Base-by-base conservation (phyloP, 2,888 invertebrate genomes). In the Limnephilus rhombicus region DNA sequence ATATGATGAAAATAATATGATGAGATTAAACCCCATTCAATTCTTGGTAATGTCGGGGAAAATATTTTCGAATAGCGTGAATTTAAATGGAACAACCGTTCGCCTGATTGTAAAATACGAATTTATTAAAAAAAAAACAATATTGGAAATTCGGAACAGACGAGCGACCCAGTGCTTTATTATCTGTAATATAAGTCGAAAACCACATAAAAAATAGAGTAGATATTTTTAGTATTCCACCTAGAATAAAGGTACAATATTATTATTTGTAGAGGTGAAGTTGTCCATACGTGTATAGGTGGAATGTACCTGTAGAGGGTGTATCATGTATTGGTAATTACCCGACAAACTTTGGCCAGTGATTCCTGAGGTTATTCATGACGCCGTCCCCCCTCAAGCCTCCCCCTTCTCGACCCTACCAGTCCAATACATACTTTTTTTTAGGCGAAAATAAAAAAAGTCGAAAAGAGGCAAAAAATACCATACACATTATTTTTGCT, bases 71-170 rank as follows among this genome's bases (percentile, higher is more conserved):
- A 68, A 24, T 7, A 68, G 9, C 24, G 24, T 68, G 68, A 68
- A n/a, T 68, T 68, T 18, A 1, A 68, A 68, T 68, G 18, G 18
- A 68, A 68, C 7, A 68, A 0, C 0, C 18, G 5, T 68, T 24
- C 3, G 4, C 4, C 53, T 3, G 7, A 68, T 68, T 18, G 5
- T n/a, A 68, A 68, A 68, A n/a, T 9, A 68, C 24, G n/a, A 18
- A 68, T 24, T 68, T 68, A 68, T n/a, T n/a, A 9, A 15, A 68
- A n/a, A 68, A 24, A 68, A 68, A 68, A 68, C 24, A 68, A 68
- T n/a, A n/a, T n/a, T 24, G 49, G 49, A 49, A 86, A 86, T 13
- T 86, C 12, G 49, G 29, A 86, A 86, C 86, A n/a, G 49, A 29
- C 15, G 49, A 86, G 29, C 29, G n/a, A 29, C n/a, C 45, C n/a